These are phyloP conservation scores for Eulemur albifrons DNA, from an alignment of 2,797 vertebrate species.

Conservation along the genomic window DNA sequence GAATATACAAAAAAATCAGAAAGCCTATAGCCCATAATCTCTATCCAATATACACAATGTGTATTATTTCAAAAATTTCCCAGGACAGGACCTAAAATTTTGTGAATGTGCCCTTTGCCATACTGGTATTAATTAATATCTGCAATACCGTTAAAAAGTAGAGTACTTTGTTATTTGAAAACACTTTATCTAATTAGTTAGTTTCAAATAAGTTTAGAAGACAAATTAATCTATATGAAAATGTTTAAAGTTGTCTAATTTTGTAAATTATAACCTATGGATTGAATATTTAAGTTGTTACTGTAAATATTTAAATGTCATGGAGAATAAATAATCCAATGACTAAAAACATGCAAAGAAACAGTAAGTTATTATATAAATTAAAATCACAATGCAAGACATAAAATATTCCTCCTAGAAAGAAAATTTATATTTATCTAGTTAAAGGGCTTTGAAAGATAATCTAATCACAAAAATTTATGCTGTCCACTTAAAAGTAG, in stretches of 20 bases:
- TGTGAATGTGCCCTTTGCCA: neutral
- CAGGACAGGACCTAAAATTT: neutral
- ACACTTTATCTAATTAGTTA: neutral
- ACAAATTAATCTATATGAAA: neutral
- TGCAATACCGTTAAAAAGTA: neutral
- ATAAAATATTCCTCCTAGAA: neutral
- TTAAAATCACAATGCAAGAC: neutral
- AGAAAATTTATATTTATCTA: neutral
- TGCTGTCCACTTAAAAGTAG: neutral
- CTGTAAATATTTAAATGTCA: neutral
- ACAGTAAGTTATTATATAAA: neutral
- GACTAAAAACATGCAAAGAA: neutral
- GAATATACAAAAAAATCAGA: neutral
- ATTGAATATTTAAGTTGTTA: neutral
- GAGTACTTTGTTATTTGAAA: neutral
- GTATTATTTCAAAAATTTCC: neutral
- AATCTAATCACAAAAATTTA: neutral
- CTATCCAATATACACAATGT: neutral
- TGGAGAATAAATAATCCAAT: neutral
- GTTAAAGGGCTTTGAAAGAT: neutral
- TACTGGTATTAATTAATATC: neutral
- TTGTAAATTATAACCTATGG: neutral
- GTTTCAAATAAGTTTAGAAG: neutral
- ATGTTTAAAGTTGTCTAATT: neutral
- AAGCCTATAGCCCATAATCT: neutral